Conservation (phyloP, 2,888 invertebrate species). For the Cyrtodaria siliqua region DNA sequence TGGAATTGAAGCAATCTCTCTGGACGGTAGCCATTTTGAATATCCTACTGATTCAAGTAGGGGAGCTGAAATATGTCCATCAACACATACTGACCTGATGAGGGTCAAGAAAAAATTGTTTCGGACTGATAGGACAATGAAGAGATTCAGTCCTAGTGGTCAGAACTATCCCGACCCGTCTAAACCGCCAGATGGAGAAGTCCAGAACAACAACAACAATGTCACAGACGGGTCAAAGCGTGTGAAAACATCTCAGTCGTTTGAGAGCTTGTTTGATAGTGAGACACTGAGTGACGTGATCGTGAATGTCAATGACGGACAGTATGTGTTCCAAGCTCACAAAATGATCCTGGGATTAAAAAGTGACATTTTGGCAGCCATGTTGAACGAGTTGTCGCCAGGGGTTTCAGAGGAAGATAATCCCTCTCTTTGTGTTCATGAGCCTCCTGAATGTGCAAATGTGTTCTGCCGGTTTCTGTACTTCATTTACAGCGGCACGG, state of each 20-base stretch:
- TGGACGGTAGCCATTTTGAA: too few relatives aligned
- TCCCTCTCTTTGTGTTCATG: conserved; percentile 75
- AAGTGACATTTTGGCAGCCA: conserved; percentile 75
- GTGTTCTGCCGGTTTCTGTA: conserved; percentile 83
- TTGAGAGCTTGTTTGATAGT: conserved; percentile 80
- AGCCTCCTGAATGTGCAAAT: conserved; percentile 78
- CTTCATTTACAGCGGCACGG: conserved; percentile 84
- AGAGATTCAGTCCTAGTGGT: conserved; percentile 75
- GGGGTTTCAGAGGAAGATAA: conserved; percentile 57
- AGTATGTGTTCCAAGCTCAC: conserved; percentile 78
- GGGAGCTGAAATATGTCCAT: conserved; percentile 5
- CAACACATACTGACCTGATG: conserved; percentile 53
- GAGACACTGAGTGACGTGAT: conserved; percentile 79
- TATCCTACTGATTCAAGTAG: too few relatives aligned
- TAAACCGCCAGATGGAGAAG: conserved; percentile 73
- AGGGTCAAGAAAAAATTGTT: conserved; percentile 61
- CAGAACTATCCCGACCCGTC: conserved; percentile 76
- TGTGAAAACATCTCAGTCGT: conserved; percentile 80
- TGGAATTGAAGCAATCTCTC: too few relatives aligned
- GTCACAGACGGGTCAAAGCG: conserved; percentile 72
- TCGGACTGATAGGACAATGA: conserved; percentile 71
- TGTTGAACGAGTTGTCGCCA: conserved; percentile 71
- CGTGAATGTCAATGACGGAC: conserved; percentile 77
- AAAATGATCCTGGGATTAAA: conserved; percentile 81
- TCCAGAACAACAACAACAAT: conserved; percentile 51